Base-by-base conservation (phyloP, 2,113 vertebrate genomes). In the Paradoxurus hermaphroditus region DNA sequence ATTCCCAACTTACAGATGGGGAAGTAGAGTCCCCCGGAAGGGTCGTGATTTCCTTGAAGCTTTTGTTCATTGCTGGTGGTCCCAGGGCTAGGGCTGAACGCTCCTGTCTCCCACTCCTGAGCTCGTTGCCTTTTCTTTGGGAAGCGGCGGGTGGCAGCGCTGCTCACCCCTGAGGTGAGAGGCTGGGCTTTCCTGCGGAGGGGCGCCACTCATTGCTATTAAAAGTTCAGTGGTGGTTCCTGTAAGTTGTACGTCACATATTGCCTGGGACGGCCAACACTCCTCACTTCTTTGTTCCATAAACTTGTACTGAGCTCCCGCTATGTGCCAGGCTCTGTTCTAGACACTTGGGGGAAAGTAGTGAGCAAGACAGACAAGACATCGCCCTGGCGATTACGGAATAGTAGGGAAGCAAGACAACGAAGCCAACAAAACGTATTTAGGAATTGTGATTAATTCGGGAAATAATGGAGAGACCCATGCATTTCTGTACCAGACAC, bases 1-100 rank as follows among this genome's bases (percentile, higher is more conserved):
- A 65, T n/a, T 44, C 44, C 73, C 81, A 85, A 70, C 83, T 89
- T 49, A 87, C 7, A 81, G 94, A 84, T 13, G n/a, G 77, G 44
- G 14, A 63, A 53, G 25, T 25, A 51, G 88, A 75, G 67, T 31
- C 16, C 34, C 34, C 18, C 0, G 0, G 34, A n/a, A 72, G 12
- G 63, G 39, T 23, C 6, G 4, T 44, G 46, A 23, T 49, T 12
- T 63, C 73, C 65, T 70, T 1, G 5, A 78, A 29, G 21, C 65
- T 65, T 65, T 68, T 11, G 19, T 36, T 36, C 31, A 14, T 25
- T n/a, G 25, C 77, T 2, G 34, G 56, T 10, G 36, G 46, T 19
- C 44, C 56, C 18, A 19, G 72, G 16, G 3, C 13, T 68, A 2
- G 29, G 46, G 23, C 7, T 3, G 7, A 86, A 23, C 6, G 2